phyloP scores from a whole-genome alignment of 2,113 vertebrate species.

The Sinocyclocheilus anophthalmus region DNA sequence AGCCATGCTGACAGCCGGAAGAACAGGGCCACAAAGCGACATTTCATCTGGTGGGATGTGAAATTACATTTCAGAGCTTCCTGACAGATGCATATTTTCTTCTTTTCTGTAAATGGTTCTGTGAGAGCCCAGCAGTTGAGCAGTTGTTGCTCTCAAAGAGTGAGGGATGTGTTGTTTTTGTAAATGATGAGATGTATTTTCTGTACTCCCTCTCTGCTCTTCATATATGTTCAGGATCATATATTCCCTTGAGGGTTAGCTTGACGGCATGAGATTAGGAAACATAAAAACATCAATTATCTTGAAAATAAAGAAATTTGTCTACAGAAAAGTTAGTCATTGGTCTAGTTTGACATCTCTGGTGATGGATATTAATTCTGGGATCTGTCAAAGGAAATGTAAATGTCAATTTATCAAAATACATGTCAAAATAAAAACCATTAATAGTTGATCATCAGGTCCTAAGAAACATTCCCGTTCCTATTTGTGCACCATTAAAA shows the following conservation, averaged over 20 bases:
- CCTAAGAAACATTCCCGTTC: background rate
- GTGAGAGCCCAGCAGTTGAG: background rate
- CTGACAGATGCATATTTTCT: slow-evolving; percentile 23
- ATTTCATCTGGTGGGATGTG: slow-evolving; percentile 34
- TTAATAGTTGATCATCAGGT: slow-evolving; percentile 15
- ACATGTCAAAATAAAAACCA: slow-evolving; percentile 40
- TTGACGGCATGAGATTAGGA: slow-evolving; percentile 45
- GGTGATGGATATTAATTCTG: slow-evolving; percentile 30
- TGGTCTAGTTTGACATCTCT: slow-evolving; percentile 31
- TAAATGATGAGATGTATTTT: slow-evolving; percentile 46
- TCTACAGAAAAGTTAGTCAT: slow-evolving; percentile 24
- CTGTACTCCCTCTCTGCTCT: slow-evolving; percentile 9
- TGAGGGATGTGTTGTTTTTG: slow-evolving; percentile 34
- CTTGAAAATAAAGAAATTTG: slow-evolving; percentile 42
- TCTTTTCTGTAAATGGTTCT: slow-evolving; percentile 15
- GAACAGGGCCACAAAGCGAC: slow-evolving; percentile 47
- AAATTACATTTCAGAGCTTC: slow-evolving; percentile 26
- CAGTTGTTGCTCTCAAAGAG: slow-evolving; percentile 23
- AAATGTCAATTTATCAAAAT: slow-evolving; percentile 23
- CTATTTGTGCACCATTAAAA: background rate
- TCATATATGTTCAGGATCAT: slow-evolving; percentile 34
- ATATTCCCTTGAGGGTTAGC: background rate
- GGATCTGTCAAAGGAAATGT: slow-evolving; percentile 24
- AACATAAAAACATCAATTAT: slow-evolving; percentile 44
- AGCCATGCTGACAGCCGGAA: slow-evolving; percentile 41